These are phyloP conservation scores for Corynorhinus townsendii DNA, from an alignment of 2,113 vertebrate genomes.

Conservation along the genomic window DNA sequence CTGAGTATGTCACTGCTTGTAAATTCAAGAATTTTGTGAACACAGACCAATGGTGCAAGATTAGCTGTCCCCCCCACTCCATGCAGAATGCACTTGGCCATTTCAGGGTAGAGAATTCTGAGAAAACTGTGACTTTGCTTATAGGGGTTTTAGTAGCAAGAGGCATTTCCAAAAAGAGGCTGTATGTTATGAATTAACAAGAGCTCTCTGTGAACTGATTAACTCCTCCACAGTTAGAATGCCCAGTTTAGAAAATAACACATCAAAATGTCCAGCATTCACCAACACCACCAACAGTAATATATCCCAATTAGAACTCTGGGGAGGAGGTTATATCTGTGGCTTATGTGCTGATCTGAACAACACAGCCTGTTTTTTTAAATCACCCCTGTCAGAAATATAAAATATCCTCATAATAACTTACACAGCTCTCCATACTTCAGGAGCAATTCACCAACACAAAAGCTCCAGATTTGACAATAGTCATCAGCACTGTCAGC, in stretches of 20 bases:
- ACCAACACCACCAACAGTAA: not conserved
- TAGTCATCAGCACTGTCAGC: not conserved
- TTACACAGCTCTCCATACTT: slow-evolving; percentile 14
- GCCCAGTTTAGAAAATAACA: not conserved
- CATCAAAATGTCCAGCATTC: not conserved
- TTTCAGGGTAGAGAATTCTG: not conserved
- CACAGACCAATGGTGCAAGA: not conserved
- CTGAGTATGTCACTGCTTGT: not conserved
- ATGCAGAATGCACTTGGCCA: rapidly evolving
- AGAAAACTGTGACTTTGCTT: not conserved
- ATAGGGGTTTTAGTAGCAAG: not conserved
- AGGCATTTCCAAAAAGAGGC: not conserved
- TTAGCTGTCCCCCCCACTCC: not conserved
- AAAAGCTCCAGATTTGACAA: not conserved
- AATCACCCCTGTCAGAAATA: slow-evolving; percentile 35
- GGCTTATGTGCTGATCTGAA: slow-evolving; percentile 23
- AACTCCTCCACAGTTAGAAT: not conserved
- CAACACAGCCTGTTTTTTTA: not conserved
- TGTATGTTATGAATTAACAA: not conserved
- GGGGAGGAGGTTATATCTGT: not conserved
- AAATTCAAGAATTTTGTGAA: not conserved
- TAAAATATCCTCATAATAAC: slow-evolving; percentile 41
- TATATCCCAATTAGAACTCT: not conserved
- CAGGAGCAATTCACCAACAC: slow-evolving; percentile 15
- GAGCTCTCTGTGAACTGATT: not conserved